Base-by-base conservation (phyloP, 2,113 vertebrate species). In the Ochotona princeps region DNA sequence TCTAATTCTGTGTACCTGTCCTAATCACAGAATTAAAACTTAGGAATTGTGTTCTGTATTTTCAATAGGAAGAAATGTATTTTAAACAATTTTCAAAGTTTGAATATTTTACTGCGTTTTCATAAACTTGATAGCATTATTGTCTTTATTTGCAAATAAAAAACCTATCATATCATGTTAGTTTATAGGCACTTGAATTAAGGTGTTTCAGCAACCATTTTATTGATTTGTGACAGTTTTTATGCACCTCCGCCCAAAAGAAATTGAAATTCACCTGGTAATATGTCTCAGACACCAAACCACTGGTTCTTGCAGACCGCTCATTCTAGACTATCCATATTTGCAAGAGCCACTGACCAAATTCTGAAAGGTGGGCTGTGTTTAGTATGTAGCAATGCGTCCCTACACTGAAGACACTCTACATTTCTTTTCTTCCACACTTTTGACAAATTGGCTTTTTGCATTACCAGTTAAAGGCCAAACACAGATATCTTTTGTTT, bases 381-480 rank as follows among this genome's bases (percentile, higher is more conserved):
- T 82, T 44, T 57, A 47, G 0, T 67, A 12, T 70, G 63, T 26
- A 80, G 69, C 57, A 20, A 63, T 44, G 69, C 26, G 15, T 79
- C 80, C 35, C 76, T 38, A 47, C n/a, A 44, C 67, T 79, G 57
- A 82, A 94, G 63, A 51, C 2, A 13, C 35, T 2, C 30, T 73
- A n/a, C 65, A 54, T 87, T 47, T 96, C 2, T 76, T 94, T 61
- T 91, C 70, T 96, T 93, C 86, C 44, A 49, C 72, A 78, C 35
- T 95, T 94, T 81, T 96, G 73, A 96, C 95, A 97, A 92, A 94
- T 95, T 94, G 81, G 54, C 91, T 97, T 95, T 96, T 92, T 96
- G 70, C 74, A 91, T 61, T 74, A 78, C 97, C 97, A 88, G 93
- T 98, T 97, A 98, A 98, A 98, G 96, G 96, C 97, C 97, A 98